Evolutionary conservation across 2,888 invertebrate species (phyloP), one percentile per base, ranked within the genome.

Genomic region (Acleris cristana): DNA sequence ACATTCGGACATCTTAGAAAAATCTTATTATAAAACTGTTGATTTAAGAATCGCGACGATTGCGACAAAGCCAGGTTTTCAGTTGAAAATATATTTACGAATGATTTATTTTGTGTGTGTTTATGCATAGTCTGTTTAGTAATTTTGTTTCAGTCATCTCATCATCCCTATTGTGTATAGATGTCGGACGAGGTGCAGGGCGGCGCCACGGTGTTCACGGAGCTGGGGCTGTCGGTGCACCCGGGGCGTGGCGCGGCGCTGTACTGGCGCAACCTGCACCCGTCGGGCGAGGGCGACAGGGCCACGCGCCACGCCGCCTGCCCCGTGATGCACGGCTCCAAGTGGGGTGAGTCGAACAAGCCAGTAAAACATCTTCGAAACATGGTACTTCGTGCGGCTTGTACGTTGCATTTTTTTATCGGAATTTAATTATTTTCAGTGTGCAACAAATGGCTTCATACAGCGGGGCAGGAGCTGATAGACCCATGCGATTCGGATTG

Each of bases 131-230:
- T 34, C 26, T 7, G 26, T 26, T 5, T 4, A 6, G 26, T 26
- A 2, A 26, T 26, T 26, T 26, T 7, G 6, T 7, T 26, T 26
- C 0, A 26, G 7, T 26, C 12, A 51, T 51, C 21, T 51, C 26
- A 30, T 30, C 12, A 10, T n/a, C 14, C 54, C 34, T 0, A 7
- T 64, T 55, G 12, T 82, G 85, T 21, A 18, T 81, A 99, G 98
- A 98, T 99, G 98, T 97, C 97, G 72, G 98, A 99, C 82, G 99
- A 99, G 30, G 95, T 97, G 63, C 98, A 98, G 85, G 99, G 99
- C 3, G 99, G 99, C 21, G 99, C 98, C 7, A 99, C 99, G 0
- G 99, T 99, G 19, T 99, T 99, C 88, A 98, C 99, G 0, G 95
- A 96, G 71, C 93, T 99, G 34, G 96, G 96, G 18, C 94, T 97